A percentile compares a stretch with the other conserved stretches of the same genome.
phyloP scores from a whole-genome alignment of 2,113 vertebrate genomes.

The Menura novaehollandiae region DNA sequence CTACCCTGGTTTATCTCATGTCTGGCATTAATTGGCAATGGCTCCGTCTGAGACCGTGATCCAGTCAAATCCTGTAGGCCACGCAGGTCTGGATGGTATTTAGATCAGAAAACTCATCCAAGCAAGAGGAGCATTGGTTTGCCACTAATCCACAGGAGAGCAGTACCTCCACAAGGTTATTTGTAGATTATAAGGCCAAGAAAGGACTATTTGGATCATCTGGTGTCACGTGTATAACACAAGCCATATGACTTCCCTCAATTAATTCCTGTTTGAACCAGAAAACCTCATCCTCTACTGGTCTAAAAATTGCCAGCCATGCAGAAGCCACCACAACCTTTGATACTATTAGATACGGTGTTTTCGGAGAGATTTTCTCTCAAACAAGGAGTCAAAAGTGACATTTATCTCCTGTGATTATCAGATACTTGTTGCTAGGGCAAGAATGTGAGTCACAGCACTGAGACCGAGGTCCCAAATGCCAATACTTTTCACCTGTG shows the following conservation, averaged over 20 bases:
- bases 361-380: not conserved
- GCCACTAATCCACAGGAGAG: conserved; percentile 44
- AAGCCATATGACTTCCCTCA: conserved; percentile 43
- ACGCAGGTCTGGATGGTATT: conserved; percentile 41
- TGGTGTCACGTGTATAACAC: conserved; percentile 52
- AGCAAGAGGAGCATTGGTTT: conserved; percentile 45
- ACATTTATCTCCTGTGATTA: not conserved
- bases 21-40: conserved; percentile 41
- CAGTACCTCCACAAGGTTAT: conserved; percentile 54
- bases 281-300: conserved; percentile 22
- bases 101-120: conserved; percentile 58
- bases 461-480: not conserved
- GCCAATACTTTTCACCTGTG: not conserved
- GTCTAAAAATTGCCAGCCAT: conserved; percentile 19
- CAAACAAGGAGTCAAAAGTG: not conserved
- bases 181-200: conserved; percentile 66
- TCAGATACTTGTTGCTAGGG: not conserved
- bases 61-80: conserved; percentile 57
- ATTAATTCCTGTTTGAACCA: conserved; percentile 57
- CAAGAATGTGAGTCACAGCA: not conserved
- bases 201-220: conserved; percentile 66
- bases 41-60: conserved; percentile 55
- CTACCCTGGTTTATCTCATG: not conserved
- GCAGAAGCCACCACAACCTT: not conserved
- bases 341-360: not conserved